Base-by-base conservation (phyloP, 1,140 invertebrate species). In the Andrena cerasifolii region DNA sequence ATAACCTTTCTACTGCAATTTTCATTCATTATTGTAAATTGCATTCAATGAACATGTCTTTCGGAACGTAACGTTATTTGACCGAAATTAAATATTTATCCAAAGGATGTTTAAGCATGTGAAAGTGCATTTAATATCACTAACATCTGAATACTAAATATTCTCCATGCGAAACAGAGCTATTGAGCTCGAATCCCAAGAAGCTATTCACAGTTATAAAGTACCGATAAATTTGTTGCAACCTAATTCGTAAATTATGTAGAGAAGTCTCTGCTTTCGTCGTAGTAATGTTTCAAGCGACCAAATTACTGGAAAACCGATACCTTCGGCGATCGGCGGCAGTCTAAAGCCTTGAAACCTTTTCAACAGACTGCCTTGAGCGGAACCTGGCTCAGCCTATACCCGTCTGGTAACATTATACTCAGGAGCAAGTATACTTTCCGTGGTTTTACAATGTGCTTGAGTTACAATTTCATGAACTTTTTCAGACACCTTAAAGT, bases 351-450 rank as follows among this genome's bases (percentile, higher is more conserved):
- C 74, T 77, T 77, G 74, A 49, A 70, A 77, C 59, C 59, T 66
- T 77, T 62, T 77, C 66, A 67, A 68, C 26, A 21, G 28, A 43
- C 56, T 61, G 54, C 66, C 74, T 77, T 62, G 54, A 61, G 43
- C 43, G 40, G 45, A 6, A 28, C 54, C 67, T 43, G 26, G 3
- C 16, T 21, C 14, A 12, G 10, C 16, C 45, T 31, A 54, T 8
- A 54, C 7, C 24, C 2, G 40, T 18, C 40, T 56, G 24, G 62
- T 58, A 67, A 67, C 53, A 16, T 67, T 67, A 66, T 66, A 67
- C 54, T 43, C 26, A 47, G 6, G 0, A 10, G 14, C 12, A 28
- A 51, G 31, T 54, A 47, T 56, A 76, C 21, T 14, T 76, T 56
- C 58, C 40, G 62, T n/a, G 72, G 54, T 59, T 72, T 72, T 49